These are phyloP conservation scores for Agraylea sexmaculata DNA, from an alignment of 1,140 invertebrate species.

Conservation along the genomic window DNA sequence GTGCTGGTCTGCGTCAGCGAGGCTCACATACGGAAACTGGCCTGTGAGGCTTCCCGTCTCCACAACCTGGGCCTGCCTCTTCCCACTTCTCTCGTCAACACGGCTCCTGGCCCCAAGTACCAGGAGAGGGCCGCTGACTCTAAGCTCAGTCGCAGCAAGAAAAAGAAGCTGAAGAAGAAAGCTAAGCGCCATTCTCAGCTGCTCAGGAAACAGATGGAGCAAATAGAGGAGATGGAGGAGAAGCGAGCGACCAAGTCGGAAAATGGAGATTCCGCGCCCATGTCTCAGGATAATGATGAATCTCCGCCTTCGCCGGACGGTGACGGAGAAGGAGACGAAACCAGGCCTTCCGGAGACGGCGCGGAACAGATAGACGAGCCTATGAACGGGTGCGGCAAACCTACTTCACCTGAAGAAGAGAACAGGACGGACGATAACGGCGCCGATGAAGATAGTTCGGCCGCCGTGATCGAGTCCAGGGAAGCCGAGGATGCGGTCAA, in stretches of 20 bases:
- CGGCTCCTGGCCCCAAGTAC: constrained; percentile 82
- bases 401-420: neutral
- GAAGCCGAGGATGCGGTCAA: too few relatives aligned
- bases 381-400: too few relatives aligned
- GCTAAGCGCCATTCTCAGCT: constrained; percentile 87
- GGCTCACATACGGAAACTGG: constrained; percentile 75
- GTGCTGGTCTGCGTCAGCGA: constrained; percentile 87
- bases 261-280: constrained; percentile 37
- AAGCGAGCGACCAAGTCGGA: constrained; percentile 35
- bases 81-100: constrained; percentile 81
- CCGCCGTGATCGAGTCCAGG: too few relatives aligned
- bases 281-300: constrained; percentile 41
- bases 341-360: constrained; percentile 8
- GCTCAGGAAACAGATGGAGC: constrained; percentile 85
- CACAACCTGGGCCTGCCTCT: constrained; percentile 81
- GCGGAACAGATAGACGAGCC: too few relatives aligned
- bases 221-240: constrained; percentile 57
- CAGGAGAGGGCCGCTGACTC: constrained; percentile 62
- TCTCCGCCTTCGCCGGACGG: constrained; percentile 31
- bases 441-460: too few relatives aligned
- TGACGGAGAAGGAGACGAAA: neutral
- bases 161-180: constrained; percentile 96
- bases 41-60: constrained; percentile 79
- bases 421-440: neutral
- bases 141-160: constrained; percentile 97